Base-by-base conservation (phyloP, 92 coral and sea anemone species). In the Muricea muricata region DNA sequence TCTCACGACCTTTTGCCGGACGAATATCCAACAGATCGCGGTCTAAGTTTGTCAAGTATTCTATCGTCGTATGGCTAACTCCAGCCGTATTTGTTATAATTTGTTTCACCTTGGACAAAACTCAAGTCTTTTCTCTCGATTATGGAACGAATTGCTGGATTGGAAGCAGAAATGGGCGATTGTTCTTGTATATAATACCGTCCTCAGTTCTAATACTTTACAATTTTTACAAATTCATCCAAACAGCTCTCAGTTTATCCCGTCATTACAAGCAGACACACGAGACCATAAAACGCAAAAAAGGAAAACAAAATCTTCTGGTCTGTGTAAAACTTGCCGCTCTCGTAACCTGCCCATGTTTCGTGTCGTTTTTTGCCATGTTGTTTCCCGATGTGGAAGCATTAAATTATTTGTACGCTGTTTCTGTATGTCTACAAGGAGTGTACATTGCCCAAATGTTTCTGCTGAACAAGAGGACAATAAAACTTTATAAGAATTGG, bases 301-400 rank as follows among this genome's bases (percentile, higher is more conserved):
- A 52, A 52, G 60, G 60, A 52, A 52, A 52, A 52, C 60, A 52
- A 52, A 52, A 52, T 52, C 60, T 52, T 52, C 60, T 52, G 24
- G 18, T 52, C 23, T 52, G 60, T 25, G 8, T 25, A 52, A 52
- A 52, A 52, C 23, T 52, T 52, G 60, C 60, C 4, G 20, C 60
- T 23, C 20, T 52, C 24, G 60, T 52, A 0, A 25, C 24, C 8
- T 52, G 18, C 20, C 60, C 60, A 23, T 52, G 60, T 23, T 6
- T 52, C 24, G 18, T 52, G 18, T 15, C 60, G 23, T 52, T 52
- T 25, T 52, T 52, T 52, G 60, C 24, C 26, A 25, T 52, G 15
- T 25, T 52, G 60, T 52, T 52, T 52, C 60, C 60, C 60, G 60
- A 52, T 17, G 60, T 52, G 4, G 60, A 52, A 52, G 60, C 60